Percentiles rank a stretch among this genome's conserved stretches.
phyloP scores from a whole-genome alignment of 2,888 invertebrate species.

The Mimas tiliae region DNA sequence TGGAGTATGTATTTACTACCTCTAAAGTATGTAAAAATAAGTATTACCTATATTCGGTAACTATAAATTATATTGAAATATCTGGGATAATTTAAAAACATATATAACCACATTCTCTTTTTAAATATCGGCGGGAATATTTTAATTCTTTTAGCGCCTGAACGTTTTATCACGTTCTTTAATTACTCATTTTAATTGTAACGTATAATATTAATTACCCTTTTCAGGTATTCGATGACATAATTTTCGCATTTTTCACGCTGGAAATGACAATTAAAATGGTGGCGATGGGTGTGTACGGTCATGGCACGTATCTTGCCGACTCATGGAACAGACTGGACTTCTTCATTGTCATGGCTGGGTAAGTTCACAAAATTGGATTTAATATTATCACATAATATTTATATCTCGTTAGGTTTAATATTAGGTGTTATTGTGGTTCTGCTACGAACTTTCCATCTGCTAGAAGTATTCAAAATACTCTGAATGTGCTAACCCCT shows the following conservation, averaged over 20 bases:
- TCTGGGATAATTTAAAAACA: neutral
- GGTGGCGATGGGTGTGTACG: constrained; percentile 98
- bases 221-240: constrained; percentile 96
- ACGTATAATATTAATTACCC: neutral
- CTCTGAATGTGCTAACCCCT: too few relatives aligned
- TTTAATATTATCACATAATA: too few relatives aligned
- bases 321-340: constrained; percentile 99
- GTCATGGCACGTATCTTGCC: constrained; percentile 96
- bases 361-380: constrained; percentile 86
- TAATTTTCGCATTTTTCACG: constrained; percentile 99
- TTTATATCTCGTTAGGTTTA: too few relatives aligned
- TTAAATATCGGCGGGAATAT: neutral
- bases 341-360: constrained; percentile 98
- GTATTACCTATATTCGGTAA: too few relatives aligned
- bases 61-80: neutral
- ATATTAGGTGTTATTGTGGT: too few relatives aligned
- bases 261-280: constrained; percentile 99
- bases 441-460: too few relatives aligned
- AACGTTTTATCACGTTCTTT: neutral
- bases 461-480: too few relatives aligned
- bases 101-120: neutral
- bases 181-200: constrained; percentile 1
- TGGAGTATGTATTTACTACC: too few relatives aligned
- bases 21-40: too few relatives aligned
- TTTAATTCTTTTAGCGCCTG: neutral